These are phyloP conservation scores for Diarsia brunnea DNA, from an alignment of 2,888 invertebrate genomes.

Conservation along the genomic window DNA sequence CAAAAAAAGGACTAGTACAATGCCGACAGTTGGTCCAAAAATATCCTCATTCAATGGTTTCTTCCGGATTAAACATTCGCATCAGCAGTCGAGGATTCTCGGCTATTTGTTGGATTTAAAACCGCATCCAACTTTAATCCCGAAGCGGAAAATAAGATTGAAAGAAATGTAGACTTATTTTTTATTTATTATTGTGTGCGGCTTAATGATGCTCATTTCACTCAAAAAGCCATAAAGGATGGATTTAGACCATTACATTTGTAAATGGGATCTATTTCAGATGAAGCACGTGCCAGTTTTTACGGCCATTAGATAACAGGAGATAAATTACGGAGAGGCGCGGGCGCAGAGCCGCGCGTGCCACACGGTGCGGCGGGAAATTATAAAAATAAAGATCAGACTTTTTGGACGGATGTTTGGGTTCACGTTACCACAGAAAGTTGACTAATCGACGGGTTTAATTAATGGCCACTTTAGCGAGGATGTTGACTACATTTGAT, in stretches of 20 bases:
- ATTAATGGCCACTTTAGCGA: constrained; percentile 46
- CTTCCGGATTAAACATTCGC: constrained; percentile 40
- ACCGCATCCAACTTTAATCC: constrained; percentile 25
- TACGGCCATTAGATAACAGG: constrained; percentile 81
- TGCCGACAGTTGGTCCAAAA: background rate
- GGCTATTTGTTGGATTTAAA: constrained; percentile 23
- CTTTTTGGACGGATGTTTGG: constrained; percentile 62
- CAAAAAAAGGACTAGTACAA: constrained; percentile 9
- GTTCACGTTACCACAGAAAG: constrained; percentile 49
- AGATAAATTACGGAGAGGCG: constrained; percentile 76
- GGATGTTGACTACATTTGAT: constrained; percentile 35
- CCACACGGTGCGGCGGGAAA: constrained; percentile 50
- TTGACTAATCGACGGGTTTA: constrained; percentile 52
- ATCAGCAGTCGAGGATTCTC: constrained; percentile 6
- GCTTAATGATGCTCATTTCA: constrained; percentile 52
- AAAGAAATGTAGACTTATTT: constrained; percentile 27
- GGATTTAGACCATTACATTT: constrained; percentile 56
- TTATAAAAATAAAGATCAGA: constrained; percentile 65
- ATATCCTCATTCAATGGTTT: constrained; percentile 35
- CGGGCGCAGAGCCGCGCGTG: constrained; percentile 62
- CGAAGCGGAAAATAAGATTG: constrained; percentile 24
- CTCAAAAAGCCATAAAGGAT: constrained; percentile 60
- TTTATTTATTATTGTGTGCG: constrained; percentile 18
- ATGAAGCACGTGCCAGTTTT: constrained; percentile 80
- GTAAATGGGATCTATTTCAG: constrained; percentile 69